Evolutionary conservation across 2,113 vertebrate species (phyloP), one percentile per base, ranked within the genome.

Genomic region (Proteles cristata): DNA sequence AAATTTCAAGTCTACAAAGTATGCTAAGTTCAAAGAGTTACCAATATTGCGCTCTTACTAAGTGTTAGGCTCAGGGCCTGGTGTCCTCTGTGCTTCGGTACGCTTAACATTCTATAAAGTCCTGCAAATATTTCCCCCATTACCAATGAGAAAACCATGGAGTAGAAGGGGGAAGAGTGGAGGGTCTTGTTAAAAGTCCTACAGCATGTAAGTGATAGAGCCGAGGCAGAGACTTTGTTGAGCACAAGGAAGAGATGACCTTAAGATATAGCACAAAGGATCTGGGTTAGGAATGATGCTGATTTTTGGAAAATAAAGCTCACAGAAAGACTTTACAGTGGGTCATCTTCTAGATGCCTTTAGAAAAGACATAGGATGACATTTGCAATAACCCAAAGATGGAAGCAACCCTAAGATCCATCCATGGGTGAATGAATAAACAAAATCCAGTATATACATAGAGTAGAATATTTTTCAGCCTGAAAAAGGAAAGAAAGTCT

Each of bases 321-420:
- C 23, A 17, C 19, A 26, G 9, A 3, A 80, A 26, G 61, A 28
- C 65, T 88, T 74, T 84, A 63, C 19, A 65, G 7, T 53, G 45
- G 21, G 76, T 79, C 79, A 43, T 48, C 31, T 92, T 63, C 65
- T 85, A 39, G n/a, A 63, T 73, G 76, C 11, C 43, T 92, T 93
- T 35, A 35, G n/a, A 76, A 61, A 48, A 53, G 21, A 15, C 6
- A 28, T 26, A 35, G 14, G 50, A 23, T 23, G 5, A 9, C 4
- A 76, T 94, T 88, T 88, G 39, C 50, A 82, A 39, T 48, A 31
- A 48, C 4, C 28, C 35, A 65, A 96, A 39, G 33, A 23, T 68
- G 2, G 26, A 50, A 63, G 33, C 31, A 88, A 66, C 11, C 43
- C 35, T 58, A 53, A 12, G 14, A 8, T 39, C 50, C 31, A 28